Evolutionary conservation across 2,113 vertebrate genomes (phyloP).

Genomic region (Corydoras sp.): DNA sequence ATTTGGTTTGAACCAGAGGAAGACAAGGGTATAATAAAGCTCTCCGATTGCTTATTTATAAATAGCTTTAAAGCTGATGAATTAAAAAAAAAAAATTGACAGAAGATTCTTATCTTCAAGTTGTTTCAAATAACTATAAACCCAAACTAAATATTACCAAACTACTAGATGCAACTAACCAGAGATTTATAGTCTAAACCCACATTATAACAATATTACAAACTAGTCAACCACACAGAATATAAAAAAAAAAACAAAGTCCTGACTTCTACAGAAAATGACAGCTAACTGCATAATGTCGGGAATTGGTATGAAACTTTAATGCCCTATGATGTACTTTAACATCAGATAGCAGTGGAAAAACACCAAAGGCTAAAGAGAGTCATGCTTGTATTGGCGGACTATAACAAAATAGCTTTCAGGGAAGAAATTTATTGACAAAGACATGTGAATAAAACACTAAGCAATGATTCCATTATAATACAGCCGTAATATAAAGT

Average conservation of each 20-base stretch:
- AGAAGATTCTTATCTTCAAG: neutral
- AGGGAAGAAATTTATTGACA: conserved; percentile 1
- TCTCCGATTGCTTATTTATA: too few relatives aligned
- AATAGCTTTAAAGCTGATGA: neutral
- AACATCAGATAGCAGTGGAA: conserved; percentile 10
- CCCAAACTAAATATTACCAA: conserved; percentile 5
- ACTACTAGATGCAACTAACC: neutral
- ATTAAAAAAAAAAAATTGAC: too few relatives aligned
- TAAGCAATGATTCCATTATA: too few relatives aligned
- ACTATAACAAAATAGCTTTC: conserved; percentile 3
- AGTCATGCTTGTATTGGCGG: conserved; percentile 7
- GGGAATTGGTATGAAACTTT: conserved; percentile 13
- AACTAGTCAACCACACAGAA: neutral
- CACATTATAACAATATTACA: conserved; percentile 8
- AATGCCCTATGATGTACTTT: conserved; percentile 8
- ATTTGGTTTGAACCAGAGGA: conserved; percentile 19
- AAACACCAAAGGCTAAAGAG: neutral
- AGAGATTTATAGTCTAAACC: conserved; percentile 8
- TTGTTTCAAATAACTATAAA: neutral
- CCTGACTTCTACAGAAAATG: neutral
- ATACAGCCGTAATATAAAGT: neutral
- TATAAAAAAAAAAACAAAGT: neutral
- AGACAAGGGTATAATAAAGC: conserved; percentile 24
- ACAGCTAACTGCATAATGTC: neutral
- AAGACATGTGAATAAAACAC: too few relatives aligned